phyloP scores from a whole-genome alignment of 1,140 invertebrate genomes.

The Brachionus koreanus region DNA sequence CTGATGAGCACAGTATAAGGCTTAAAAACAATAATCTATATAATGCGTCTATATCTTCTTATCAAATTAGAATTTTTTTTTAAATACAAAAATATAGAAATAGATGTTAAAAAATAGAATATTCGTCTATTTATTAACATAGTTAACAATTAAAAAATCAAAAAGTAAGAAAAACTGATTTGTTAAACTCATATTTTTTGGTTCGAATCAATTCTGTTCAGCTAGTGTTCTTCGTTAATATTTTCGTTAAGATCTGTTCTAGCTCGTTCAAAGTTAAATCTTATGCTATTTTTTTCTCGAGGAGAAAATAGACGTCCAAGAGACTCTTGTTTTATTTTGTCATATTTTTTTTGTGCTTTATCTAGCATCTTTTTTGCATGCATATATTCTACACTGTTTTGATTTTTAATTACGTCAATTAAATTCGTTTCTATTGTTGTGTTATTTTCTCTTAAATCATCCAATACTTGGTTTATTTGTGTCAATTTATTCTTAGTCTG shows the following conservation, averaged over 20 bases:
- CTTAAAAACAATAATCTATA: too few species aligned
- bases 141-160: too few species aligned
- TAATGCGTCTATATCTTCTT: too few species aligned
- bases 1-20: too few species aligned
- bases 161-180: too few species aligned
- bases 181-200: too few species aligned
- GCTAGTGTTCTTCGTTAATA: background rate
- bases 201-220: too few species aligned
- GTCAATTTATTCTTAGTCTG: background rate
- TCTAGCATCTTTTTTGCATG: slow-evolving; percentile 11
- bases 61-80: too few species aligned
- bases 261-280: background rate
- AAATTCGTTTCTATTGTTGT: background rate
- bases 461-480: slow-evolving; percentile 8
- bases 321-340: slow-evolving; percentile 10
- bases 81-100: too few species aligned
- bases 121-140: too few species aligned
- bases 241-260: background rate
- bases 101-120: too few species aligned
- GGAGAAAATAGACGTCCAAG: background rate
- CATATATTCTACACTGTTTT: background rate
- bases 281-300: background rate
- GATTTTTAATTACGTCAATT: background rate
- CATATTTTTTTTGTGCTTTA: slow-evolving; percentile 37
- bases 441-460: background rate